A percentile compares a stretch with the other conserved stretches of the same genome.
Evolutionary conservation across 2,113 vertebrate genomes (phyloP).

Genomic region (Tiliqua scincoides): DNA sequence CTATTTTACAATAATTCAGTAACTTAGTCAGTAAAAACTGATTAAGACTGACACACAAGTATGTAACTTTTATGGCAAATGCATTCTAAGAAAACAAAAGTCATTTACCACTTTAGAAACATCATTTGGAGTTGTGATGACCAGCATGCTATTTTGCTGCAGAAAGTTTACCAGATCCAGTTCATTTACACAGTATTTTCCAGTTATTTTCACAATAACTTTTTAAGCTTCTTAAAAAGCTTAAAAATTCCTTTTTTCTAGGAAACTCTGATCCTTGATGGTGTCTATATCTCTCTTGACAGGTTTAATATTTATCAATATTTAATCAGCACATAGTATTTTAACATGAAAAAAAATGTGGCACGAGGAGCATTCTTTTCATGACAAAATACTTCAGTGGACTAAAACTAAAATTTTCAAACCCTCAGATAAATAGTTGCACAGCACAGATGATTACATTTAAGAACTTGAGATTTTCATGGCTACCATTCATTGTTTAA

Average conservation of each 20-base stretch:
- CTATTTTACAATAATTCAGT: slow-evolving; percentile 11
- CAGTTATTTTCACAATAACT: not conserved
- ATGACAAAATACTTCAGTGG: not conserved
- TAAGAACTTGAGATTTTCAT: not conserved
- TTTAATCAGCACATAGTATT: not conserved
- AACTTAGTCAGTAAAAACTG: not conserved
- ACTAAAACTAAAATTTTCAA: not conserved
- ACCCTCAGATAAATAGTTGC: not conserved
- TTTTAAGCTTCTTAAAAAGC: not conserved
- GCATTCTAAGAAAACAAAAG: no score
- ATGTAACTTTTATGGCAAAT: no score
- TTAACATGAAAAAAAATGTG: not conserved
- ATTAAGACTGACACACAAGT: not conserved
- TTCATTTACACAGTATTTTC: no score
- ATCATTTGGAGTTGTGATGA: not conserved
- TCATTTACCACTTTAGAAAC: not conserved
- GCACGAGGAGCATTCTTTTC: not conserved
- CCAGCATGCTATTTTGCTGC: not conserved
- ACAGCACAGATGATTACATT: not conserved
- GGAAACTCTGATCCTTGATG: not conserved
- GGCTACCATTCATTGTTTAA: not conserved
- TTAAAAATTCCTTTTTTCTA: not conserved
- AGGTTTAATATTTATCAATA: not conserved
- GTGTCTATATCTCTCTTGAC: not conserved
- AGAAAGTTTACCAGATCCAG: not conserved